Evolutionary conservation across 2,113 vertebrate species (phyloP).

Genomic region (Brachypodius melanocephalos): DNA sequence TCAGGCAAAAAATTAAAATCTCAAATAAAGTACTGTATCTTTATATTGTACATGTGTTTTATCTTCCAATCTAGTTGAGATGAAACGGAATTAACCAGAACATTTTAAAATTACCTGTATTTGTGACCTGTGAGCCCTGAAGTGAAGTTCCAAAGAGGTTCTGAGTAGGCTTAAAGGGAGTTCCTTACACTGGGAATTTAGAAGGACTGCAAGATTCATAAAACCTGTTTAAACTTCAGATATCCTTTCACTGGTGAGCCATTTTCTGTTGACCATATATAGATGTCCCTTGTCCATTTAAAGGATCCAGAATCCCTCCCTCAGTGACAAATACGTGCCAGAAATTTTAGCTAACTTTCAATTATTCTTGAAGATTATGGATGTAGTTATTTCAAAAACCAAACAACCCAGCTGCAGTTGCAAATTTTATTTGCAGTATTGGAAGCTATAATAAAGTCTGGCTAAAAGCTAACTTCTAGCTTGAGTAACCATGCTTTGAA

Average conservation of each 20-base stretch:
- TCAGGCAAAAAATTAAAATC: not conserved
- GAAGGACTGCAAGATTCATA: not conserved
- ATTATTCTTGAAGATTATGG: constrained; percentile 36
- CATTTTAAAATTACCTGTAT: not conserved
- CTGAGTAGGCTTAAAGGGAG: not conserved
- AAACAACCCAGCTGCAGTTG: constrained; percentile 41
- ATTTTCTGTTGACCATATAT: not conserved
- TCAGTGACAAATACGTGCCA: not conserved
- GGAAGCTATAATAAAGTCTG: constrained; percentile 19
- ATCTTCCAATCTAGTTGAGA: not conserved
- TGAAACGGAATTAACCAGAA: not conserved
- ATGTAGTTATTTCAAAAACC: constrained; percentile 18
- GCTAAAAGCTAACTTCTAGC: constrained; percentile 53
- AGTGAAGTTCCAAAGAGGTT: not conserved
- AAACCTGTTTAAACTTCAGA: not conserved
- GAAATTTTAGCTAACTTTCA: constrained; percentile 45
- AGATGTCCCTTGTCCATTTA: not conserved
- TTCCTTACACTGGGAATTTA: not conserved
- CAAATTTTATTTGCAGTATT: constrained; percentile 36
- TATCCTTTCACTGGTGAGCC: not conserved
- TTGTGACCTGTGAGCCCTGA: not conserved
- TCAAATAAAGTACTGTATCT: not conserved
- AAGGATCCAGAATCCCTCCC: not conserved
- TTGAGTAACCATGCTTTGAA: constrained; percentile 57
- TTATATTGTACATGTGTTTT: not conserved